These are phyloP conservation scores for Catharus ustulatus DNA, from an alignment of 2,797 vertebrate species.

Conservation along the genomic window DNA sequence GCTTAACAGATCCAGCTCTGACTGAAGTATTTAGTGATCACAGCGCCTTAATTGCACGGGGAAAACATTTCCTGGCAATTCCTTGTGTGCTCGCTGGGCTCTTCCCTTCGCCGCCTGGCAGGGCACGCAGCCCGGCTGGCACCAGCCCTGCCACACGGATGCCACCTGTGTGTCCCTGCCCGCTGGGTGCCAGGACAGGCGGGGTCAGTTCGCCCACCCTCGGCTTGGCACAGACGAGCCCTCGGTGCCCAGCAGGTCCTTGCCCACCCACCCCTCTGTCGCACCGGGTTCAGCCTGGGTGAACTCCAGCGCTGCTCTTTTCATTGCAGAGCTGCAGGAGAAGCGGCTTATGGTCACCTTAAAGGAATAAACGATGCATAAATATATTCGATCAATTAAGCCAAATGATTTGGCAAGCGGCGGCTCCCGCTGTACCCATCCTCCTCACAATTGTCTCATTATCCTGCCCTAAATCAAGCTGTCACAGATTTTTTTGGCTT, in stretches of 20 bases:
- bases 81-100: neutral
- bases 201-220: fast-evolving
- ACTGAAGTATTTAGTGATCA: slow-evolving; percentile 6
- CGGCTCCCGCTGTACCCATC: slow-evolving; percentile 23
- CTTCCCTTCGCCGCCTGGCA: fast-evolving
- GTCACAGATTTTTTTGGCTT: neutral
- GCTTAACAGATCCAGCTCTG: slow-evolving; percentile 11
- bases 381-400: slow-evolving; percentile 68
- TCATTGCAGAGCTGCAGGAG: neutral
- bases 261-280: neutral
- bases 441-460: slow-evolving; percentile 51
- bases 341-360: slow-evolving; percentile 17
- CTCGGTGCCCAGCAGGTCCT: neutral
- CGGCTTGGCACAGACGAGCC: neutral
- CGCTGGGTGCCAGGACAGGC: neutral
- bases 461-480: slow-evolving; percentile 55
- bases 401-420: slow-evolving; percentile 35
- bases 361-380: slow-evolving; percentile 57
- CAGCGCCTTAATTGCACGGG: neutral
- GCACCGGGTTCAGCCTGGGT: neutral
- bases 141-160: no score
- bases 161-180: no score
- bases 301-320: slow-evolving; percentile 19
- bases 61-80: neutral
- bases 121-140: neutral